Evolutionary conservation across 2,797 vertebrate genomes (phyloP).

Genomic region (Myotis vivesi): DNA sequence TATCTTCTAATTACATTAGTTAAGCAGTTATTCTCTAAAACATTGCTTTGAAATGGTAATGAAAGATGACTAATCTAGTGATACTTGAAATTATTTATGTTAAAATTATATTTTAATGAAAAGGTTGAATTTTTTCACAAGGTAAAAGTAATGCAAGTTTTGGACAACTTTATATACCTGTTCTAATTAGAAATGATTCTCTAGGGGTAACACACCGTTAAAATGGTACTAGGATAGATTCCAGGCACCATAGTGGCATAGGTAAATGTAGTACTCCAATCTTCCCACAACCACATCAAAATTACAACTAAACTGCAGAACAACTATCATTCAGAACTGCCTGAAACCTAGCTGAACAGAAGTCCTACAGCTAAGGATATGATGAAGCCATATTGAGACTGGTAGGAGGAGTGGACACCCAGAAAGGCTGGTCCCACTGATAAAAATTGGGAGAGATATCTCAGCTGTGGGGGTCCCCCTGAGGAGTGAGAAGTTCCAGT

Average conservation of each 20-base stretch:
- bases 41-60: conserved; percentile 8
- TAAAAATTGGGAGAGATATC: background rate
- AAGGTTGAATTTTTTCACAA: background rate
- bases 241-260: background rate
- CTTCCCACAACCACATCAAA: background rate
- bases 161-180: background rate
- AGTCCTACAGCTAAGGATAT: background rate
- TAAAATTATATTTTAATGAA: conserved; percentile 9
- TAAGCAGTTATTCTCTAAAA: background rate
- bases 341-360: background rate
- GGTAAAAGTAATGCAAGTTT: background rate
- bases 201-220: background rate
- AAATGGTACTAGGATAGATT: background rate
- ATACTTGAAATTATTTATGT: background rate
- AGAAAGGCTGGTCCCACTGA: background rate
- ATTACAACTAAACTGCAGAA: background rate
- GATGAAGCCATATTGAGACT: background rate
- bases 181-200: conserved; percentile 1
- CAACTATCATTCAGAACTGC: background rate
- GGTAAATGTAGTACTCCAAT: background rate
- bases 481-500: background rate
- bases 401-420: background rate
- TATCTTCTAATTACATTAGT: background rate
- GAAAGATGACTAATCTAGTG: background rate
- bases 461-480: background rate